Percentiles rank a stretch among this genome's conserved stretches.
These are phyloP conservation scores for Bimastos eiseni DNA, from an alignment of 2,888 invertebrate genomes.

Conservation along the genomic window DNA sequence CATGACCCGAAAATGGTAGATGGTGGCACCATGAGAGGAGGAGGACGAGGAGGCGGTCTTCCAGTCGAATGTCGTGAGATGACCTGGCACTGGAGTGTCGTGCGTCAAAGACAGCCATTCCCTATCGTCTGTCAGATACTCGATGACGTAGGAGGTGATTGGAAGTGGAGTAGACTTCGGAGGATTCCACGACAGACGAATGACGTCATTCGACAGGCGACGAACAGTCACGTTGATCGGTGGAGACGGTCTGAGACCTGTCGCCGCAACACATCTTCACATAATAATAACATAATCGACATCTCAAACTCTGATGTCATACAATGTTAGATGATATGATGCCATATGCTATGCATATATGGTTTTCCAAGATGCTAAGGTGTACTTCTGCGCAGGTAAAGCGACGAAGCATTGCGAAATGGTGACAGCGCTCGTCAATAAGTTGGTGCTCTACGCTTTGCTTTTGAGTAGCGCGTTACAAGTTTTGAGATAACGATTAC, in stretches of 20 bases:
- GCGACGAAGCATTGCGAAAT: too few relatives aligned
- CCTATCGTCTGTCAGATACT: background rate
- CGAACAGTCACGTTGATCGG: background rate
- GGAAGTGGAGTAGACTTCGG: background rate
- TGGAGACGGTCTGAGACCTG: background rate
- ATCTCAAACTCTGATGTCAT: background rate
- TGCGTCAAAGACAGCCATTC: background rate
- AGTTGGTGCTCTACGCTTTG: too few relatives aligned
- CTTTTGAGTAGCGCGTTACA: too few relatives aligned
- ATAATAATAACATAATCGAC: background rate
- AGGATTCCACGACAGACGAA: background rate
- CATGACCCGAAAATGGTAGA: conserved; percentile 5
- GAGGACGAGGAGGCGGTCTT: background rate
- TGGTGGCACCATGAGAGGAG: background rate
- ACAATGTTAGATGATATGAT: background rate
- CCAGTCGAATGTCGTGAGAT: background rate
- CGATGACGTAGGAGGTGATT: conserved; percentile 7
- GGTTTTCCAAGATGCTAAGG: background rate
- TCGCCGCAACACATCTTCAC: background rate
- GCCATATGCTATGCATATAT: background rate
- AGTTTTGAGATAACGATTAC: too few relatives aligned
- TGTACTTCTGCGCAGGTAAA: background rate
- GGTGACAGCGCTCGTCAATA: too few relatives aligned
- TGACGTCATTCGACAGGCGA: background rate
- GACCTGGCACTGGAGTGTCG: background rate